Conservation (phyloP, 2,888 invertebrate species). For the Caenorhabditis sp. region DNA sequence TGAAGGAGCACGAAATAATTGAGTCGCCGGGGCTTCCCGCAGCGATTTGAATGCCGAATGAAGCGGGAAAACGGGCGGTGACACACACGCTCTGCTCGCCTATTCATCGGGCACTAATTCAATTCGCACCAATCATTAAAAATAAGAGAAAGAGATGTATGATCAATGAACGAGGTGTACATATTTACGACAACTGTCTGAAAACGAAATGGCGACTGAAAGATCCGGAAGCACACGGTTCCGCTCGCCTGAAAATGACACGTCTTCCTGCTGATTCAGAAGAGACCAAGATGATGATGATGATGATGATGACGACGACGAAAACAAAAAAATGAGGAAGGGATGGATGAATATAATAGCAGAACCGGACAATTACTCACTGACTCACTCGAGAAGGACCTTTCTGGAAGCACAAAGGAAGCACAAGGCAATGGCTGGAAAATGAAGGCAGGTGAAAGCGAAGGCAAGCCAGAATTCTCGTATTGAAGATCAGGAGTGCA, state of each 20-base stretch:
- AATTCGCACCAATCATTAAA: slow-evolving; percentile 32
- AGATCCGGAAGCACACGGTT: slow-evolving; percentile 11
- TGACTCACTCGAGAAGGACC: too few species aligned
- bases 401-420: too few species aligned
- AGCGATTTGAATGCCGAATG: slow-evolving; percentile 45
- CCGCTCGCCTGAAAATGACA: not conserved
- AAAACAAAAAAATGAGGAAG: not conserved
- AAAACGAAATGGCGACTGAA: not conserved
- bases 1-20: slow-evolving; percentile 19
- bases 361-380: too few species aligned
- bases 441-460: too few species aligned
- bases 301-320: not conserved
- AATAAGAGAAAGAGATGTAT: slow-evolving; percentile 9
- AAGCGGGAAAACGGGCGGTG: slow-evolving; percentile 14
- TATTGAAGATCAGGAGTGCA: too few species aligned
- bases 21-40: slow-evolving; percentile 8
- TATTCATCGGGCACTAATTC: slow-evolving; percentile 37
- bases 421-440: too few species aligned
- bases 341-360: not conserved
- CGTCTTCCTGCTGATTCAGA: not conserved
- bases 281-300: not conserved
- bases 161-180: slow-evolving; percentile 21
- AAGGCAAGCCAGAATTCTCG: too few species aligned
- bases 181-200: slow-evolving; percentile 12
- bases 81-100: slow-evolving; percentile 5